Evolutionary conservation across 2,888 invertebrate species (phyloP).

Genomic region (Sceliomorpha sp.): DNA sequence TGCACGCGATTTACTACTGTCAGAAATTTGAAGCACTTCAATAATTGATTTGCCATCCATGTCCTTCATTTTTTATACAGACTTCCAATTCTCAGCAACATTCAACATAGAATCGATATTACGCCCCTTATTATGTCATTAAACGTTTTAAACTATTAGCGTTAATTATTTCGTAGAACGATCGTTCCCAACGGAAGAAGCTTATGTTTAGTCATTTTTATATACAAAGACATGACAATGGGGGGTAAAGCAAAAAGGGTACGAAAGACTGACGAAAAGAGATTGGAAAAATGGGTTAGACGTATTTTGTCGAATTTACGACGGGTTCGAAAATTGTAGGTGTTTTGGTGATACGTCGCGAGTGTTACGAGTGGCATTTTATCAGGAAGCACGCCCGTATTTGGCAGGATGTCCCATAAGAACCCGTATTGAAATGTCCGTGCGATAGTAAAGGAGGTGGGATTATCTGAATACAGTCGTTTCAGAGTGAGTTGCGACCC

Average conservation of each 20-base stretch:
- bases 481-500: conserved; percentile 74
- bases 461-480: conserved; percentile 79
- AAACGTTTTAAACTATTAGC: too few relatives aligned
- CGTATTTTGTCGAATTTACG: conserved; percentile 47
- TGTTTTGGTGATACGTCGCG: conserved; percentile 1
- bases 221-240: conserved; percentile 18
- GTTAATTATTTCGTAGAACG: too few relatives aligned
- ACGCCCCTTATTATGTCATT: neutral
- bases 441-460: conserved; percentile 63
- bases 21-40: conserved; percentile 57
- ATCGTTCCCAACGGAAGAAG: too few relatives aligned
- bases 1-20: conserved; percentile 65
- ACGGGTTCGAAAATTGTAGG: conserved; percentile 31
- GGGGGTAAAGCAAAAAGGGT: conserved; percentile 1
- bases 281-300: conserved; percentile 23
- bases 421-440: conserved; percentile 73
- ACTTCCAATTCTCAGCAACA: conserved; percentile 8
- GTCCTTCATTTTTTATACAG: conserved; percentile 50
- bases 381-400: conserved; percentile 49
- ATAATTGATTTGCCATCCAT: conserved; percentile 60
- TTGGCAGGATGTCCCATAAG: conserved; percentile 48
- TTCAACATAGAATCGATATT: neutral
- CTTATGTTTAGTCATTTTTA: too few relatives aligned
- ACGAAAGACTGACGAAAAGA: conserved; percentile 26
- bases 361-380: conserved; percentile 28